Evolutionary conservation across 2,113 vertebrate genomes (phyloP), one percentile per base, ranked within the genome.

Genomic region (Dasyurus viverrinus): DNA sequence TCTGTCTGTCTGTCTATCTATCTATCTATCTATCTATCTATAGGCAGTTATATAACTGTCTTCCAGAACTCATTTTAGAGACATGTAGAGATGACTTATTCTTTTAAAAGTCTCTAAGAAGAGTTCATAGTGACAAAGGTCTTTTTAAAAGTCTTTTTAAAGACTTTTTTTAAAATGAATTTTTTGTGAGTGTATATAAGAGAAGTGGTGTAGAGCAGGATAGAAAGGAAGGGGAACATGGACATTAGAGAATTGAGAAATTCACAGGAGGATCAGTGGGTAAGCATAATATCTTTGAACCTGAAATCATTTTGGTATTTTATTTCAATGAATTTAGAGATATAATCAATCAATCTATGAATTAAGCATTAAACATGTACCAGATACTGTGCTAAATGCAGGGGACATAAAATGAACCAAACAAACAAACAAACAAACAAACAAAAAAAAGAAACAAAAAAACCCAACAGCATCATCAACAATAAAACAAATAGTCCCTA

Each of bases 11-110:
- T 48, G 5, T 48, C 48, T 48, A 48, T 48, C 48, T 48, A 48
- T 48, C 7, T 48, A 48, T 48, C 48, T 48, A 48, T 5, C 48
- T 48, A 48, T 48, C 48, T 48, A 48, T 48, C 48, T 48, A 48
- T 48, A 7, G 47, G 48, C 48, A 48, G 5, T 48, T 48, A 48
- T 48, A 3, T 9, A 54, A 24, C 53, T 27, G 89, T 50, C 7
- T 3, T 46, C 3, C 53, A 60, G 53, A 90, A 92, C 92, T 90
- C 47, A 68, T 94, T 68, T 90, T 90, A 53, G 76, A 93, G 90
- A 84, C 50, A 46, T 16, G 84, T 42, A 60, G 42, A 84, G 22
- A 53, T 53, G 46, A 92, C n/a, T 93, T 10, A 54, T 89, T 11
- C 54, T 90, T 91, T 54, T 92, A 24, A 53, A 91, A 92, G 11